Evolutionary conservation across 2,888 invertebrate genomes (phyloP).

Genomic region (Gari tellinella): DNA sequence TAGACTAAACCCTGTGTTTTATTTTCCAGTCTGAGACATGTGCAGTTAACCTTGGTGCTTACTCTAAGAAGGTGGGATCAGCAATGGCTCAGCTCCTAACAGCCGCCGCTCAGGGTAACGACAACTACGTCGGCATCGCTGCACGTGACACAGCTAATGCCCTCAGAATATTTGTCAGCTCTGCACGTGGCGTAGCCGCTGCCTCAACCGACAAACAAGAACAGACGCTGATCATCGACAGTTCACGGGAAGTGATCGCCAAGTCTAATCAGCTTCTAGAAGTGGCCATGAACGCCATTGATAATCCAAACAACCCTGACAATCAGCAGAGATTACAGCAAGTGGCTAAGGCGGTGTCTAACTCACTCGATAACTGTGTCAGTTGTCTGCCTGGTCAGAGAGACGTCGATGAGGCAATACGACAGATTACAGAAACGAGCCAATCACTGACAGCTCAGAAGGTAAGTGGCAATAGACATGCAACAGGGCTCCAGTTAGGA

Average conservation of each 20-base stretch:
- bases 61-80: conserved; percentile 92
- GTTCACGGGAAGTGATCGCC: conserved; percentile 91
- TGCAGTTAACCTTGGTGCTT: conserved; percentile 87
- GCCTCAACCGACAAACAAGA: conserved; percentile 84
- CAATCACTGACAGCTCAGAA: conserved; percentile 88
- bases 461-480: too few species aligned
- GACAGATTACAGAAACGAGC: conserved; percentile 88
- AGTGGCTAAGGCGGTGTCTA: conserved; percentile 85
- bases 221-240: conserved; percentile 85
- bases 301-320: conserved; percentile 88
- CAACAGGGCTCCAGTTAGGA: too few species aligned
- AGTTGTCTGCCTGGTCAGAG: conserved; percentile 96
- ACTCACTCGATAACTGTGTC: conserved; percentile 89
- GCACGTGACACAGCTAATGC: conserved; percentile 92
- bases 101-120: conserved; percentile 92
- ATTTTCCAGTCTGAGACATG: conserved; percentile 86
- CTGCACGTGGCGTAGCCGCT: conserved; percentile 89
- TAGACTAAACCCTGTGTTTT: too few species aligned
- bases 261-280: conserved; percentile 92
- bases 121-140: conserved; percentile 92
- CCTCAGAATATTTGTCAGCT: conserved; percentile 90
- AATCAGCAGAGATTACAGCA: conserved; percentile 88
- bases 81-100: conserved; percentile 94
- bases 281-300: conserved; percentile 91
- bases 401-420: conserved; percentile 95